Evolutionary conservation across 2,888 invertebrate genomes (phyloP), one percentile per base, ranked within the genome.

Genomic region (Meiosimyza decipiens): DNA sequence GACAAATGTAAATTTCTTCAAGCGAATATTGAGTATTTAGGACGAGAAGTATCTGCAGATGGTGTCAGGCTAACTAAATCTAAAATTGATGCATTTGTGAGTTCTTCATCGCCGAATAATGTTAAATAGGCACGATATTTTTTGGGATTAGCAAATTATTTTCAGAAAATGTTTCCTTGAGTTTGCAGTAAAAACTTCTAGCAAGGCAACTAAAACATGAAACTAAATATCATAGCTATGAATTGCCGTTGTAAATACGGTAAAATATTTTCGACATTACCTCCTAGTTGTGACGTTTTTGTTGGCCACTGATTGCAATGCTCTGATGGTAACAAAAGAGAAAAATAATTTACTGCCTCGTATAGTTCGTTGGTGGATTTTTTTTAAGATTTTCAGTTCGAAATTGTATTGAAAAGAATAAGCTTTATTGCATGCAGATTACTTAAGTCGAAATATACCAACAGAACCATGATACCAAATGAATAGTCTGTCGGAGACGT

Each of bases 21-120:
- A 33, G 71, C 15, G 9, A 62, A 54, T 6, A 75, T 76, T 2
- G 78, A 80, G 55, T 81, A 75, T 66, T 74, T 84, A 40, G 82
- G 82, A 6, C 79, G 78, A 65, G 79, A 81, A 51, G 28, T 28
- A 4, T 3, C 22, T 28, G 28, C 28, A 28, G 28, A 28, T 28
- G 28, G 22, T 22, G 3, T 22, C 28, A 28, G 28, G 22, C 22
- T 3, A 22, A 22, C 2, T 22, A 22, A 22, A 22, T 22, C 22
- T 22, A 22, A 22, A 22, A 22, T 22, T 22, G 22, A 22, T 22
- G n/a, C n/a, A n/a, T n/a, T n/a, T n/a, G n/a, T n/a, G n/a, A n/a
- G n/a, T n/a, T n/a, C n/a, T n/a, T n/a, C n/a, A n/a, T n/a, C n/a
- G 22, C 22, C 22, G 3, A 22, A 22, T 22, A 22, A 22, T 22